These are phyloP conservation scores for Rhaphigaster nebulosa DNA, from an alignment of 2,888 invertebrate species.

Conservation along the genomic window DNA sequence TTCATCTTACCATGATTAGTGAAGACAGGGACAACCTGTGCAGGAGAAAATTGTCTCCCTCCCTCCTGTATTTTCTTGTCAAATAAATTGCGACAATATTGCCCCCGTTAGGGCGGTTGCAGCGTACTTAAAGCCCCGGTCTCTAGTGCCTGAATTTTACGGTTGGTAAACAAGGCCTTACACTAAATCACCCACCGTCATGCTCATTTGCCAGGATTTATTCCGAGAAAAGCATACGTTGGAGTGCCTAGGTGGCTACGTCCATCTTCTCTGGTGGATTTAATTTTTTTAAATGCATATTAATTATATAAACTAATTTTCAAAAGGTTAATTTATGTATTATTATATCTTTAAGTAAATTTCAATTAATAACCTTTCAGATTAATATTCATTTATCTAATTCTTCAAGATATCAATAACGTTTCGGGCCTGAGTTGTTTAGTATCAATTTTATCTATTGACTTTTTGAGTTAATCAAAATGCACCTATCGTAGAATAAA, in stretches of 20 bases:
- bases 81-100: conserved; percentile 18
- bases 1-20: not conserved
- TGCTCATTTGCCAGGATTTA: conserved; percentile 20
- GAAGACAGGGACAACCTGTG: not conserved
- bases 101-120: not conserved
- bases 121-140: conserved; percentile 2
- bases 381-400: too few species aligned
- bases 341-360: too few species aligned
- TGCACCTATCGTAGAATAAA: too few species aligned
- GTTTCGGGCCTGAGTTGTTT: too few species aligned
- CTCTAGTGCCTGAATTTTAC: conserved; percentile 20
- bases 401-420: too few species aligned
- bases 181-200: conserved; percentile 16
- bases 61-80: conserved; percentile 21
- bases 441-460: too few species aligned
- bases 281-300: too few species aligned
- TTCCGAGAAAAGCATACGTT: not conserved
- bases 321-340: too few species aligned
- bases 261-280: not conserved
- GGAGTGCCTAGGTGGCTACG: not conserved
- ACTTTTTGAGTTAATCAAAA: too few species aligned
- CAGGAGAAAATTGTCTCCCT: not conserved
- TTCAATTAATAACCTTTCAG: too few species aligned
- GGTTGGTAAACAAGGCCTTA: conserved; percentile 25
- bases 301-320: too few species aligned